phyloP scores from a whole-genome alignment of 2,888 invertebrate genomes.

The Plebejus anna region DNA sequence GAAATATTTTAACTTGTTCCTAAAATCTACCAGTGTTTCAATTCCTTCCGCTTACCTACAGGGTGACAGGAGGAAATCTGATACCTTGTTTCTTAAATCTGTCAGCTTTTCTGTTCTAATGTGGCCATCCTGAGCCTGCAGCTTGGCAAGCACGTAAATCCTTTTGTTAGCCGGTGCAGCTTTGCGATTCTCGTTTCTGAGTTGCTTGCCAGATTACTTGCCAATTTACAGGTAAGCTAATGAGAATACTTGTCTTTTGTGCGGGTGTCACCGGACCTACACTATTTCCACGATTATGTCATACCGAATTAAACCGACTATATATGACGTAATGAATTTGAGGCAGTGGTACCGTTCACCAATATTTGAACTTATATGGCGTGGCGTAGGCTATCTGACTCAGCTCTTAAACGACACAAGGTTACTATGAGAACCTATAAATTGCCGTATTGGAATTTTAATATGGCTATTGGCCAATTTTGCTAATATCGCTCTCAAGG shows the following conservation, averaged over 20 bases:
- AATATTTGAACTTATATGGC: constrained; percentile 23
- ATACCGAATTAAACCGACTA: neutral
- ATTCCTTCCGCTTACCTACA: too few relatives aligned
- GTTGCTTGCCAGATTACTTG: too few relatives aligned
- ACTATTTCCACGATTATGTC: neutral
- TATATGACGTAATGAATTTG: constrained; percentile 1
- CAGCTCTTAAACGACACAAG: constrained; percentile 23
- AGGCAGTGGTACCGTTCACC: neutral
- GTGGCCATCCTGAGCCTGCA: too few relatives aligned
- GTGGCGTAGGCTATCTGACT: constrained; percentile 17
- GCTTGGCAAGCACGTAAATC: too few relatives aligned
- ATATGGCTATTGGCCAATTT: constrained; percentile 14
- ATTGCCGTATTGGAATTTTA: constrained; percentile 14
- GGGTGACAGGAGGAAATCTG: too few relatives aligned
- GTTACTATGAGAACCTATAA: constrained; percentile 23
- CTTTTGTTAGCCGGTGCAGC: too few relatives aligned
- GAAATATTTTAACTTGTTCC: too few relatives aligned
- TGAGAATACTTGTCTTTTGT: neutral
- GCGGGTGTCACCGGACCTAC: neutral
- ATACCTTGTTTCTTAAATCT: too few relatives aligned
- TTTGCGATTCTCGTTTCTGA: too few relatives aligned
- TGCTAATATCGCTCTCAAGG: constrained; percentile 4
- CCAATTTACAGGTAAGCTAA: too few relatives aligned
- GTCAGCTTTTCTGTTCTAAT: too few relatives aligned
- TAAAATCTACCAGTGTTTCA: too few relatives aligned